phyloP scores from a whole-genome alignment of 2,113 vertebrate genomes.

The Osmerus eperlanus region DNA sequence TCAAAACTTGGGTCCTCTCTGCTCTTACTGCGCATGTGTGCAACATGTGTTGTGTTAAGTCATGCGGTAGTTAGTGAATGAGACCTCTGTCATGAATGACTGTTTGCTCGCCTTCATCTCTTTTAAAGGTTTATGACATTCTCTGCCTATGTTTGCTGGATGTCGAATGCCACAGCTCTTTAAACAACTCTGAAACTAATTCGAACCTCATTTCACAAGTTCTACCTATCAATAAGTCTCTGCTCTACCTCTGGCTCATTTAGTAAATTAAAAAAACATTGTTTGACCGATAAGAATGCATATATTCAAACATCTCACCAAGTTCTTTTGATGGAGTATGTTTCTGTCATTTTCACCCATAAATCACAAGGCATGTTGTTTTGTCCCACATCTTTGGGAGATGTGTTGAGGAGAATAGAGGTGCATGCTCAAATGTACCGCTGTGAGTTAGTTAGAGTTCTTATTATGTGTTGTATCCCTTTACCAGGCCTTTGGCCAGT shows the following conservation, averaged over 20 bases:
- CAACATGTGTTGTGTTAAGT: background rate
- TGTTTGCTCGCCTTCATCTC: conserved; percentile 32
- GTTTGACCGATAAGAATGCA: background rate
- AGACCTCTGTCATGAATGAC: conserved; percentile 27
- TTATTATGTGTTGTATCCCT: conserved; percentile 10
- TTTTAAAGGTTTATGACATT: conserved; percentile 1
- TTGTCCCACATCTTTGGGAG: background rate
- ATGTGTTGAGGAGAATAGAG: background rate
- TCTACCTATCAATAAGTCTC: background rate
- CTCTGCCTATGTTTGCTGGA: conserved; percentile 12
- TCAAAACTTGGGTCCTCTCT: background rate
- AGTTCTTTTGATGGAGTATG: background rate
- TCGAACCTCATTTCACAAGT: background rate
- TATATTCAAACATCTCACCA: background rate
- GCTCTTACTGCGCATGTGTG: too few species aligned
- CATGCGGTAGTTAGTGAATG: conserved; percentile 25
- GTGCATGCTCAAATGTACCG: too few species aligned
- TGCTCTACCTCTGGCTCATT: background rate
- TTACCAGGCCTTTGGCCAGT: conserved; percentile 89
- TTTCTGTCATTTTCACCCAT: too few species aligned
- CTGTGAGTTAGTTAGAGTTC: too few species aligned
- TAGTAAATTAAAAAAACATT: background rate
- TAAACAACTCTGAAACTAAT: background rate
- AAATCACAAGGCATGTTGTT: too few species aligned
- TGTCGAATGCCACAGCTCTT: background rate